Base-by-base conservation (phyloP, 2,797 vertebrate genomes). In the Mallotus villosus region DNA sequence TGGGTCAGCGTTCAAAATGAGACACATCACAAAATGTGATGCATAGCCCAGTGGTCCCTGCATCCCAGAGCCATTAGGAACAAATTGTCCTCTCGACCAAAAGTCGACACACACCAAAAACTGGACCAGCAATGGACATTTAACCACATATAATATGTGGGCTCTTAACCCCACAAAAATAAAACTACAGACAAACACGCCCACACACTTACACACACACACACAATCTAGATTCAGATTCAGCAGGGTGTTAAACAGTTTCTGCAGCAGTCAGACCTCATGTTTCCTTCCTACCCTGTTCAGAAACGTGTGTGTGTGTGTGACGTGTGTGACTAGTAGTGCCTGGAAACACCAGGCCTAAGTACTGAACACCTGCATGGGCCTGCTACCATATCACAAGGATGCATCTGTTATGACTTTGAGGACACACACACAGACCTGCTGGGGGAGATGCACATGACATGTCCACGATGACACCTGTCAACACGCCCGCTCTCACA, bases 241-340 rank as follows among this genome's bases (percentile, higher is more conserved):
- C 51, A 55, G 51, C 19, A 9, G 17, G 51, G 2, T 55, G 51
- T 55, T 55, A 8, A 46, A 46, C n/a, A 55, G 51, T 55, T 55
- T 19, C 49, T 32, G 19, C 66, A 58, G 53, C 21, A n/a, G 55
- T 76, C 59, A 74, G 16, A 78, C 80, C 68, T 67, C 34, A 21
- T 8, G 78, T 71, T 81, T 85, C 72, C 74, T 84, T 72, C 62
- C 77, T 76, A 29, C 74, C 77, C 80, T 77, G 73, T 53, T 61
- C 49, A 74, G 51, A 81, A 81, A 85, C 19, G 24, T 22, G 11
- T 34, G 19, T 53, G 60, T 63, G 27, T 55, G 27, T 68, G 19
- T 19, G n/a, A n/a, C 27, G 19, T 27, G 17, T 46, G 22, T 25
- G 64, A 51, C 66, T 57, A 68, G 27, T 16, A 37, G 55, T 22